These are phyloP conservation scores for Chinchilla lanigera DNA, from an alignment of 2,113 vertebrate species.

Conservation along the genomic window DNA sequence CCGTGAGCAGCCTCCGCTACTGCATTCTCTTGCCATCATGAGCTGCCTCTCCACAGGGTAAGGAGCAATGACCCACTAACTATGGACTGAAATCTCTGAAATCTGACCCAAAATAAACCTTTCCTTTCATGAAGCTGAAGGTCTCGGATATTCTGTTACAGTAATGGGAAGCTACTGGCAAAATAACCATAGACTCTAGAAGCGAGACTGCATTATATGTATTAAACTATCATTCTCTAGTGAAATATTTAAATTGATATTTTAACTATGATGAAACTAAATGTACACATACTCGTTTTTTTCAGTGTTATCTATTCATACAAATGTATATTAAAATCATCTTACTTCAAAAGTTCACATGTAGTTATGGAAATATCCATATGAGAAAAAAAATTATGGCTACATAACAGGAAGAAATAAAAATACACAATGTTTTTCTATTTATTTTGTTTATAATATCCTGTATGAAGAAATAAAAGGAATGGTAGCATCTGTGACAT, in stretches of 20 bases:
- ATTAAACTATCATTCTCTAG: not conserved
- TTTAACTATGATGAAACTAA: constrained; percentile 6
- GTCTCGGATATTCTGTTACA: not conserved
- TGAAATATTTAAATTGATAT: not conserved
- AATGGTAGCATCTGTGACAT: accelerated
- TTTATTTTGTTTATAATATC: not conserved
- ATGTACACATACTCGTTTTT: not conserved
- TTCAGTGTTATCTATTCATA: not conserved
- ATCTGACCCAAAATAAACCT: not conserved
- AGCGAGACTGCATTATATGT: not conserved
- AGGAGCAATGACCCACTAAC: not conserved
- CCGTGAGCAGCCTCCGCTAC: not conserved
- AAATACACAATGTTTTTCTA: constrained; percentile 36
- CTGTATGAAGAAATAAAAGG: constrained; percentile 5
- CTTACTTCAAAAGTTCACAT: not conserved
- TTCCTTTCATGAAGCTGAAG: not conserved
- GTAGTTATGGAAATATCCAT: not conserved
- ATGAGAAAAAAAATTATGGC: not conserved
- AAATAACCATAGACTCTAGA: not conserved
- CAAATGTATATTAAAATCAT: not conserved
- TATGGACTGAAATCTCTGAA: not conserved
- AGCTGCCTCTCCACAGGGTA: too few species aligned
- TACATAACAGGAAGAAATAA: not conserved
- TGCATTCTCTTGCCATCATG: too few species aligned
- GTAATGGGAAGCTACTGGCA: too few species aligned